These are phyloP conservation scores for Himalopsyche japonica DNA, from an alignment of 2,888 invertebrate species.

Conservation along the genomic window DNA sequence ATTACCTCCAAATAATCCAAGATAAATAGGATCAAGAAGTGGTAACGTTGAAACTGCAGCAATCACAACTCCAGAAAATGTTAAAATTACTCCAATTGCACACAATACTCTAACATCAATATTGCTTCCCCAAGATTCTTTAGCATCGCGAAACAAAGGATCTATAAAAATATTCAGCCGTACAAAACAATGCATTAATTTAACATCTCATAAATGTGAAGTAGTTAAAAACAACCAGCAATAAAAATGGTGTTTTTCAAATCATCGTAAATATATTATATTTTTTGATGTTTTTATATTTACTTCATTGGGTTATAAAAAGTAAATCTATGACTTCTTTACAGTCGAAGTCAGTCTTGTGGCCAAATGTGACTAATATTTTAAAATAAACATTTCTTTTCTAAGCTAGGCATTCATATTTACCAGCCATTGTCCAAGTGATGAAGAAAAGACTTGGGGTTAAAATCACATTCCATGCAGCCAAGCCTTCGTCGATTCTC, in stretches of 20 bases:
- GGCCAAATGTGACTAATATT: no score
- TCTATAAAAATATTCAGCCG: slow-evolving; percentile 45
- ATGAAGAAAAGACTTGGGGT: slow-evolving; percentile 52
- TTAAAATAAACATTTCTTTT: not conserved
- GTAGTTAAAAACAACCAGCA: no score
- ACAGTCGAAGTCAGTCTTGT: no score
- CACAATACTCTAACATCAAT: slow-evolving; percentile 53
- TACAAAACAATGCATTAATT: no score
- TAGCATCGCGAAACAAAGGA: slow-evolving; percentile 59
- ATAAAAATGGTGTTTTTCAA: no score
- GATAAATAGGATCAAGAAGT: slow-evolving; percentile 5
- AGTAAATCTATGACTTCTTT: no score
- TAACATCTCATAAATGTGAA: not conserved
- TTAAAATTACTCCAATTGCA: slow-evolving; percentile 47
- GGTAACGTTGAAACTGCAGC: not conserved
- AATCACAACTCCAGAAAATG: slow-evolving; percentile 46
- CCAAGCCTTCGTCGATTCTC: slow-evolving; percentile 48
- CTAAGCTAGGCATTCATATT: slow-evolving; percentile 40
- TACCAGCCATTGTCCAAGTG: slow-evolving; percentile 54
- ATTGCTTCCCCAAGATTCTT: slow-evolving; percentile 56
- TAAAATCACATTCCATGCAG: slow-evolving; percentile 50
- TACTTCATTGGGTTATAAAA: no score
- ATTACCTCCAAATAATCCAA: slow-evolving; percentile 33
- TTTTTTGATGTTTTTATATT: no score
- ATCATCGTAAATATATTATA: no score